These are phyloP conservation scores for Ataeniobius toweri DNA, from an alignment of 2,797 vertebrate species.

Conservation along the genomic window DNA sequence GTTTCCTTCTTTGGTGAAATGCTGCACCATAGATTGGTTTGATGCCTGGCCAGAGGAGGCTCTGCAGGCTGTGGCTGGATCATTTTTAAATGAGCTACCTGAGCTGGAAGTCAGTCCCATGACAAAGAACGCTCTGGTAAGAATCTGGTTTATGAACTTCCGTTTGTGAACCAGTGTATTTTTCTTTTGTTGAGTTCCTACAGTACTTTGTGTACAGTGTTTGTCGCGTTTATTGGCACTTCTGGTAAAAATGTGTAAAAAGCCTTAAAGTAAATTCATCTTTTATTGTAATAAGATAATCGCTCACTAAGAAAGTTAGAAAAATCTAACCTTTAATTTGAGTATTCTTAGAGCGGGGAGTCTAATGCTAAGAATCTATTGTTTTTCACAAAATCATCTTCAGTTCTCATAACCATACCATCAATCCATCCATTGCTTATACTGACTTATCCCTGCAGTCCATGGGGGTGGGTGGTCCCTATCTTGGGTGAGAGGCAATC, in stretches of 20 bases:
- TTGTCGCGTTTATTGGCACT: no score
- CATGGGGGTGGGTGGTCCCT: no score
- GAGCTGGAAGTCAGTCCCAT: slow-evolving; percentile 75
- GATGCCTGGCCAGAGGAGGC: slow-evolving; percentile 92
- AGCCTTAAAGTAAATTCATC: neutral
- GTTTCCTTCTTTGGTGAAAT: slow-evolving; percentile 93
- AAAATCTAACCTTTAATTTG: neutral
- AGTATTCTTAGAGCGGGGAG: neutral
- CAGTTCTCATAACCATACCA: neutral
- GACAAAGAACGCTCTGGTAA: slow-evolving; percentile 82
- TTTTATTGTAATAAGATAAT: neutral
- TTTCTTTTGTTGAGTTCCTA: neutral
- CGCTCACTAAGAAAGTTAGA: no score
- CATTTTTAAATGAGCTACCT: slow-evolving; percentile 84
- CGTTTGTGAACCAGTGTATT: neutral
- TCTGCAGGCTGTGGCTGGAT: slow-evolving; percentile 86
- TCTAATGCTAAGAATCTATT: neutral
- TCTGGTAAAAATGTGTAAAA: no score
- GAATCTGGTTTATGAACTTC: slow-evolving; percentile 33
- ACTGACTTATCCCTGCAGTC: neutral
- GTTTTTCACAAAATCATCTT: neutral
- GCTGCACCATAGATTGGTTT: slow-evolving; percentile 96
- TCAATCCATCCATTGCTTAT: neutral
- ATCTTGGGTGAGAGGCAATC: no score
- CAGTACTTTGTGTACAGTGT: no score